A percentile compares a stretch with the other conserved stretches of the same genome.
These are phyloP conservation scores for Mastacembelus armatus DNA, from an alignment of 2,797 vertebrate genomes.

Conservation along the genomic window DNA sequence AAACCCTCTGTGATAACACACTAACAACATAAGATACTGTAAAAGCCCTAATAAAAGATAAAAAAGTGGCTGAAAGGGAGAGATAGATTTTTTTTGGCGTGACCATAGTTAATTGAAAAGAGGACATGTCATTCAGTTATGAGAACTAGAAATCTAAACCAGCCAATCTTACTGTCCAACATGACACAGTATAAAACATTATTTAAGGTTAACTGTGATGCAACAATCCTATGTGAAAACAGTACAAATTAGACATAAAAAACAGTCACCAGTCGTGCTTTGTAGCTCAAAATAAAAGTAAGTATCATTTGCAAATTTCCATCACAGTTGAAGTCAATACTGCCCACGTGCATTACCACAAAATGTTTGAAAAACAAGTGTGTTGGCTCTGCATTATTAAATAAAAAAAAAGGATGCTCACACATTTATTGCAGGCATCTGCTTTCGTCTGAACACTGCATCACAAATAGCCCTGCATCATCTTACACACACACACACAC, in stretches of 20 bases:
- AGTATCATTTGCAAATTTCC: slow-evolving; percentile 21
- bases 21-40: neutral
- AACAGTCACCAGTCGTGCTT: slow-evolving; percentile 3
- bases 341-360: slow-evolving; percentile 30
- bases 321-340: slow-evolving; percentile 26
- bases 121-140: neutral
- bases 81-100: too few species aligned
- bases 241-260: slow-evolving; percentile 13
- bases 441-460: slow-evolving; percentile 59
- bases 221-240: neutral
- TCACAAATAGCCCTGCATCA: slow-evolving; percentile 42
- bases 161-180: neutral
- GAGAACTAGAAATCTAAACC: neutral
- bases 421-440: slow-evolving; percentile 58
- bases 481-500: slow-evolving; percentile 27
- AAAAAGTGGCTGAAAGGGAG: too few species aligned
- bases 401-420: slow-evolving; percentile 40
- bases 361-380: slow-evolving; percentile 32
- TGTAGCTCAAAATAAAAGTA: slow-evolving; percentile 9
- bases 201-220: neutral
- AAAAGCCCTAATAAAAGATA: neutral
- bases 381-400: slow-evolving; percentile 58
- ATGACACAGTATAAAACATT: neutral
- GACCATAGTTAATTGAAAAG: neutral
- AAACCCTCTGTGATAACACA: neutral